A percentile compares a stretch with the other conserved stretches of the same genome.
These are phyloP conservation scores for Hymenopus coronatus DNA, from an alignment of 2,888 invertebrate genomes.

Conservation along the genomic window DNA sequence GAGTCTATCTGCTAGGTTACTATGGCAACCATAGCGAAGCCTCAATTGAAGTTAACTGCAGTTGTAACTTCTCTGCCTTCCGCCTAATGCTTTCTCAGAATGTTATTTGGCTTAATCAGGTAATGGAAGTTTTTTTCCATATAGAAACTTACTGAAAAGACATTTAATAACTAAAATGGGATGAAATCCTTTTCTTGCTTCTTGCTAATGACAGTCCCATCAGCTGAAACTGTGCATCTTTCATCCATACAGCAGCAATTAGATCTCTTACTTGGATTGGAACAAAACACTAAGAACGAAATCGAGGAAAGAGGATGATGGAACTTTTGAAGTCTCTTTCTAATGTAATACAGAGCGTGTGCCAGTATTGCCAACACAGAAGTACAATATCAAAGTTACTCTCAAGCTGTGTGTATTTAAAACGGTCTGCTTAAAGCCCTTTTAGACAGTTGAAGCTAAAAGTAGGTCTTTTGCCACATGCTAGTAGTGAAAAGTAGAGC, in stretches of 20 bases:
- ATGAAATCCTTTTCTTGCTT: background rate
- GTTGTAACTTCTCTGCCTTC: too few relatives aligned
- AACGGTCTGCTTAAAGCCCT: too few relatives aligned
- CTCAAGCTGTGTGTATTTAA: too few relatives aligned
- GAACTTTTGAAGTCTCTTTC: background rate
- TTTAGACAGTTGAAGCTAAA: too few relatives aligned
- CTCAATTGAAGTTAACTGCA: too few relatives aligned
- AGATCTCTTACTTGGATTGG: background rate
- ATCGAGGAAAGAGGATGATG: background rate
- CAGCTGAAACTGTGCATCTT: too few relatives aligned
- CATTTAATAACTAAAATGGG: background rate
- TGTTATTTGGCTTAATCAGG: background rate
- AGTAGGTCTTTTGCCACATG: too few relatives aligned
- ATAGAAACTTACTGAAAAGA: background rate
- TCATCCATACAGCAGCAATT: background rate
- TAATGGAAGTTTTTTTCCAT: background rate
- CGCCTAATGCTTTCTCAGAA: background rate
- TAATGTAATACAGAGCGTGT: background rate
- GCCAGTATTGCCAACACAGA: too few relatives aligned
- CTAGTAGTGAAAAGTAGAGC: too few relatives aligned
- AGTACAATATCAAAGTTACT: too few relatives aligned
- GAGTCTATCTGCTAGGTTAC: too few relatives aligned
- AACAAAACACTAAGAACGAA: background rate
- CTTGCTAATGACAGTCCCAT: background rate
- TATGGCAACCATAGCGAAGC: too few relatives aligned